Conservation (phyloP, 2,888 invertebrate genomes). For the Synergus laeviventris region DNA sequence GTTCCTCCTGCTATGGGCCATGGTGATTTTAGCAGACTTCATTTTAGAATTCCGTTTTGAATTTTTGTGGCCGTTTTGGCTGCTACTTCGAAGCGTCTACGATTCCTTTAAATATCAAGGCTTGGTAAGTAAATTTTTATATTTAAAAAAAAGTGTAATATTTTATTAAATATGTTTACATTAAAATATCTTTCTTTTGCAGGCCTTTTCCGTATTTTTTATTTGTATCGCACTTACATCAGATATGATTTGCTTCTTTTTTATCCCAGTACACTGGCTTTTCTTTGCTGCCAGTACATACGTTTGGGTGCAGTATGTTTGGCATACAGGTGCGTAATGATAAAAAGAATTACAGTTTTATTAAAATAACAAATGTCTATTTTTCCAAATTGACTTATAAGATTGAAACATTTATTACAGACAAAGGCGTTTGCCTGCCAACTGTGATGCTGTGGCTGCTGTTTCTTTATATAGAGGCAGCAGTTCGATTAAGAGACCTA, state of each 20-base stretch:
- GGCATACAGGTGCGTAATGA: conserved; percentile 90
- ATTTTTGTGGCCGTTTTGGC: conserved; percentile 99
- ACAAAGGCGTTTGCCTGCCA: conserved; percentile 95
- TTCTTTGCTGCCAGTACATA: conserved; percentile 99
- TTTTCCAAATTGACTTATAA: neutral
- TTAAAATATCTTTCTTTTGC: conserved; percentile 70
- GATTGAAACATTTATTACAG: conserved; percentile 74
- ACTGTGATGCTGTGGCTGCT: conserved; percentile 95
- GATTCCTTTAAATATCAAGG: conserved; percentile 99
- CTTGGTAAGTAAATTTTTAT: conserved; percentile 82
- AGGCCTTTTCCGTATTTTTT: conserved; percentile 99
- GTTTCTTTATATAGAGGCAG: conserved; percentile 96
- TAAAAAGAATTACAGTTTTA: conserved; percentile 9
- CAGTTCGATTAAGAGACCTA: conserved; percentile 89
- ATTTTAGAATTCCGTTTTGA: conserved; percentile 99
- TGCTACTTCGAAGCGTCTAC: conserved; percentile 95
- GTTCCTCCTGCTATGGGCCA: conserved; percentile 95
- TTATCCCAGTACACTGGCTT: conserved; percentile 98
- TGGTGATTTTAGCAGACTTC: conserved; percentile 96
- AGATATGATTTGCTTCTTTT: conserved; percentile 98
- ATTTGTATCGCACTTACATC: conserved; percentile 98
- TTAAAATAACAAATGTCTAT: neutral
- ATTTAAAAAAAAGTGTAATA: neutral
- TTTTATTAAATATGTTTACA: neutral
- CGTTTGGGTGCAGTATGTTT: conserved; percentile 99